Evolutionary conservation across 2,888 invertebrate species (phyloP).

Genomic region (Rhodophaea formosa): DNA sequence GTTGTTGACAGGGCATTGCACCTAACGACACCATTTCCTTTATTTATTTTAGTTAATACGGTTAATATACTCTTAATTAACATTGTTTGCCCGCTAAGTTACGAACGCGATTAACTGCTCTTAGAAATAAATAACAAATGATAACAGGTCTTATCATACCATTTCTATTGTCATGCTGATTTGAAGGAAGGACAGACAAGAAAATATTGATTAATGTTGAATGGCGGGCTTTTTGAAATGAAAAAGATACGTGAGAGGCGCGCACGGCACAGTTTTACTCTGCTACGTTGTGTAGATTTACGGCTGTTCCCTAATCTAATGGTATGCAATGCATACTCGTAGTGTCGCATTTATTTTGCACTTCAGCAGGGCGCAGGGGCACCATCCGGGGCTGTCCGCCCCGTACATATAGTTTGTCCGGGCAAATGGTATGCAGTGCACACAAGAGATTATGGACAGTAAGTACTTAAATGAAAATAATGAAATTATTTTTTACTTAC

Average conservation of each 20-base stretch:
- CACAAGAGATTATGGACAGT: too few species aligned
- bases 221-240: not conserved
- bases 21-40: conserved; percentile 4
- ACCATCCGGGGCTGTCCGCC: too few species aligned
- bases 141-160: conserved; percentile 1
- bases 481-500: too few species aligned
- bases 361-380: too few species aligned
- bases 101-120: not conserved
- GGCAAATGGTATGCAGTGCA: too few species aligned
- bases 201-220: not conserved
- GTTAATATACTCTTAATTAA: conserved; percentile 3
- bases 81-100: not conserved
- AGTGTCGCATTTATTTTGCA: too few species aligned
- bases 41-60: conserved; percentile 8
- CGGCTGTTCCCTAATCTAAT: too few species aligned
- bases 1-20: conserved; percentile 35
- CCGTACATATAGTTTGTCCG: too few species aligned
- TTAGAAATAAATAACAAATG: not conserved
- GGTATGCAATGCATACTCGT: too few species aligned
- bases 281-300: too few species aligned
- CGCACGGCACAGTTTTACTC: too few species aligned
- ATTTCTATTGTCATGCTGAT: not conserved
- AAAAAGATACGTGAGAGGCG: not conserved
- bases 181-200: not conserved
- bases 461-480: too few species aligned